These are phyloP conservation scores for Drosophila quinaria DNA, from an alignment of 2,888 invertebrate genomes.

Conservation along the genomic window DNA sequence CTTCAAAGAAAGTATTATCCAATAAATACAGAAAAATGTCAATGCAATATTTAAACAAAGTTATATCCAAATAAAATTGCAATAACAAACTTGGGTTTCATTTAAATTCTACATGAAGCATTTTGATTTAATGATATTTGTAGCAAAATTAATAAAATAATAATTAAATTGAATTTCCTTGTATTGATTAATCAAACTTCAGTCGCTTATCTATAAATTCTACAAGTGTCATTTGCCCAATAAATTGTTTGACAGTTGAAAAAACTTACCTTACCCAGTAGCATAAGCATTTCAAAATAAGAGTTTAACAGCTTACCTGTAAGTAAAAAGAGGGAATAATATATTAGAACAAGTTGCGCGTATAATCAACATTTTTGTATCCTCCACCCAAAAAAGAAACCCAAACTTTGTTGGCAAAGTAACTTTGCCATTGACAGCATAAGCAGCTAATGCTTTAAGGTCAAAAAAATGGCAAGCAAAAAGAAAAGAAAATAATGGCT, in stretches of 20 bases:
- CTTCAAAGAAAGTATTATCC: no score
- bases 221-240: background rate
- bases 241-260: slow-evolving; percentile 11
- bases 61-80: no score
- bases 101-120: no score
- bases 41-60: no score
- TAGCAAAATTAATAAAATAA: no score
- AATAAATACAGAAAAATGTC: no score
- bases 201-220: background rate
- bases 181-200: background rate
- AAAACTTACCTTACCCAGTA: slow-evolving; percentile 12
- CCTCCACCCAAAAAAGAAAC: background rate
- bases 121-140: no score
- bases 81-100: no score
- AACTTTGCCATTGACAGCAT: slow-evolving; percentile 33
- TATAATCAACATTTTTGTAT: slow-evolving; percentile 23
- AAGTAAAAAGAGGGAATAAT: slow-evolving; percentile 23
- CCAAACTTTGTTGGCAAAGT: slow-evolving; percentile 25
- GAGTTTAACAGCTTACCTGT: slow-evolving; percentile 26
- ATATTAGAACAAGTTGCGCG: slow-evolving; percentile 22
- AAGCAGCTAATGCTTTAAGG: slow-evolving; percentile 20
- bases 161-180: no score
- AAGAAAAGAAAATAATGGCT: background rate
- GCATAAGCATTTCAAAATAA: background rate
- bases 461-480: slow-evolving; percentile 1